Conservation (phyloP, 1,140 invertebrate species). For the Drosophila sproati region DNA sequence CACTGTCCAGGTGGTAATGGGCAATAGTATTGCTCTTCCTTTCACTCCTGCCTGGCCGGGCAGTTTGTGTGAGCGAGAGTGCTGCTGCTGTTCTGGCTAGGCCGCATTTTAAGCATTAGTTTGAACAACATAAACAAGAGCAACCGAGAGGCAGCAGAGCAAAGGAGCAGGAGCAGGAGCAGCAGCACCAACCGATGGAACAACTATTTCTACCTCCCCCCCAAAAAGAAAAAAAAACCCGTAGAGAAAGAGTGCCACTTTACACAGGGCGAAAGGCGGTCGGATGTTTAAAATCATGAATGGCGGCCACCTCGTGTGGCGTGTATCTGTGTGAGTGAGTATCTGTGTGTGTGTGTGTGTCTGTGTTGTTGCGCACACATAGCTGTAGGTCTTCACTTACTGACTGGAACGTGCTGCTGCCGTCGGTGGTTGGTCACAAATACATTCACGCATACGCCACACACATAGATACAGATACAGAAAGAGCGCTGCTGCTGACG, state of each 20-base stretch:
- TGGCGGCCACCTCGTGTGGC: constrained; percentile 54
- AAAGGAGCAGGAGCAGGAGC: background rate
- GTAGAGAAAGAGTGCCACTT: constrained; percentile 43
- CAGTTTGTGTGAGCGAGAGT: constrained; percentile 25
- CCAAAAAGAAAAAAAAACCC: constrained; percentile 7
- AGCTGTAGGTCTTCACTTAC: constrained; percentile 73
- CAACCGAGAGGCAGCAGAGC: constrained; percentile 3
- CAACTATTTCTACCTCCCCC: constrained; percentile 56
- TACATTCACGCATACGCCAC: constrained; percentile 35
- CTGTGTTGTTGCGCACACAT: constrained; percentile 26
- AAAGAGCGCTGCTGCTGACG: constrained; percentile 14
- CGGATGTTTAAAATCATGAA: constrained; percentile 65
- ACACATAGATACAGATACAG: constrained; percentile 20
- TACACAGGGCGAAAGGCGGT: constrained; percentile 49
- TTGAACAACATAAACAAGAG: constrained; percentile 79
- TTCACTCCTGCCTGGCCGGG: background rate
- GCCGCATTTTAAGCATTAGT: constrained; percentile 82
- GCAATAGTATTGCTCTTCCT: constrained; percentile 9
- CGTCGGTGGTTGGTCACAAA: constrained; percentile 70
- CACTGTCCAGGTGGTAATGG: constrained; percentile 30
- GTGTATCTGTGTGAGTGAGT: constrained; percentile 13
- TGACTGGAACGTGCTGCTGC: constrained; percentile 63
- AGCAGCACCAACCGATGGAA: constrained; percentile 14
- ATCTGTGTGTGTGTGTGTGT: constrained; percentile 17
- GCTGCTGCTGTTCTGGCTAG: constrained; percentile 43